Percentiles rank a stretch among this genome's conserved stretches.
Conservation (phyloP, 2,797 vertebrate species). For the Malurus splendens region DNA sequence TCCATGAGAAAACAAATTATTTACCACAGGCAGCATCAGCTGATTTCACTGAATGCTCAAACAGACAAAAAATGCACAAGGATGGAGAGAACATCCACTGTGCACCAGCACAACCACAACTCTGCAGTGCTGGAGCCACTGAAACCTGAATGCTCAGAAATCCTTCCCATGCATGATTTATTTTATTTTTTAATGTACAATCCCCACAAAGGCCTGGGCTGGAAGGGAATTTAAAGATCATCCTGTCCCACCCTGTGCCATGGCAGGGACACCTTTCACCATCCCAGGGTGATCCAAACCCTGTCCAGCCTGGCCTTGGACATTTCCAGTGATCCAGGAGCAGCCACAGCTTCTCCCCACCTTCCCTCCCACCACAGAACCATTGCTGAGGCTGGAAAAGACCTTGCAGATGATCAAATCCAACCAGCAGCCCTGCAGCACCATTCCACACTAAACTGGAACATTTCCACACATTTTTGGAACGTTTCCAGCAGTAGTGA, state of each 20-base stretch:
- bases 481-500: neutral
- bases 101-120: fast-evolving
- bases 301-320: fast-evolving
- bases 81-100: neutral
- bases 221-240: neutral
- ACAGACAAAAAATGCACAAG: fast-evolving
- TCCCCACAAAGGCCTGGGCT: neutral
- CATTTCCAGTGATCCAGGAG: neutral
- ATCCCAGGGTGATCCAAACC: fast-evolving
- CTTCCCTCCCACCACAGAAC: neutral
- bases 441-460: neutral
- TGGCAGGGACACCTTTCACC: neutral
- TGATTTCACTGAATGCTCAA: neutral
- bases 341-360: neutral
- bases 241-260: neutral
- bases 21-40: neutral
- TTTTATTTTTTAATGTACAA: neutral
- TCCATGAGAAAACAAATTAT: fast-evolving
- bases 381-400: neutral
- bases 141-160: neutral
- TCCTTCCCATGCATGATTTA: fast-evolving
- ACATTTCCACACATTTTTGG: neutral
- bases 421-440: neutral
- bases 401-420: neutral
- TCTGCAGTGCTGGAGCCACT: fast-evolving